phyloP scores from a whole-genome alignment of 2,797 vertebrate genomes.

The Allobates femoralis region DNA sequence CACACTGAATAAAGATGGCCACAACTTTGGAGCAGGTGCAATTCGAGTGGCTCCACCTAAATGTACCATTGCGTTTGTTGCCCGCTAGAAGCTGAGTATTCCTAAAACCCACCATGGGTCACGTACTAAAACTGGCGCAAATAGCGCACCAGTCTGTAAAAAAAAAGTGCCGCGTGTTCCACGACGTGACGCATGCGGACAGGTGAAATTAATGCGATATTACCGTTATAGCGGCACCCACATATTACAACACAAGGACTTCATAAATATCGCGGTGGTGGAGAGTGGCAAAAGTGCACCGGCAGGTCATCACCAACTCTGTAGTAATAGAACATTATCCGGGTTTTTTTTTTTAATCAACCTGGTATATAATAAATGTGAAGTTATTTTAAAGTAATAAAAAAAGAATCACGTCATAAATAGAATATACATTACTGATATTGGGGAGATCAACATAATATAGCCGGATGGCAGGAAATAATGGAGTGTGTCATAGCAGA shows the following conservation, averaged over 20 bases:
- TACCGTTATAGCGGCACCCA: not conserved
- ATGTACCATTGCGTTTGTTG: not conserved
- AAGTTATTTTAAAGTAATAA: not conserved
- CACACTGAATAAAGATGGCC: not conserved
- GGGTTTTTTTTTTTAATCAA: not conserved
- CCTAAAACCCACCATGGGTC: not conserved
- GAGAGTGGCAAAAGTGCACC: not conserved
- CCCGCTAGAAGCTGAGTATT: not conserved
- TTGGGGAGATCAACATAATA: not conserved
- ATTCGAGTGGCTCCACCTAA: not conserved
- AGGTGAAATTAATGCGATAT: no score
- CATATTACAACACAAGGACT: no score
- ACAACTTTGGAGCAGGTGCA: not conserved
- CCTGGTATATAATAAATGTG: not conserved
- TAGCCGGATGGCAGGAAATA: not conserved
- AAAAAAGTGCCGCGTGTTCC: no score
- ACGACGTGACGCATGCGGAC: no score
- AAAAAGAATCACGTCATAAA: constrained; percentile 3
- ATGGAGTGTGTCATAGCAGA: not conserved
- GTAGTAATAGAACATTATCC: not conserved
- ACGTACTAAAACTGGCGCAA: not conserved
- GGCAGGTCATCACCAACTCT: not conserved
- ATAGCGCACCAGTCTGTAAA: not conserved
- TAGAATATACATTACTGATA: not conserved
- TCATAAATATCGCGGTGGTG: not conserved